Conservation (phyloP, 1,140 invertebrate species). For the Heterodera schachtii region DNA sequence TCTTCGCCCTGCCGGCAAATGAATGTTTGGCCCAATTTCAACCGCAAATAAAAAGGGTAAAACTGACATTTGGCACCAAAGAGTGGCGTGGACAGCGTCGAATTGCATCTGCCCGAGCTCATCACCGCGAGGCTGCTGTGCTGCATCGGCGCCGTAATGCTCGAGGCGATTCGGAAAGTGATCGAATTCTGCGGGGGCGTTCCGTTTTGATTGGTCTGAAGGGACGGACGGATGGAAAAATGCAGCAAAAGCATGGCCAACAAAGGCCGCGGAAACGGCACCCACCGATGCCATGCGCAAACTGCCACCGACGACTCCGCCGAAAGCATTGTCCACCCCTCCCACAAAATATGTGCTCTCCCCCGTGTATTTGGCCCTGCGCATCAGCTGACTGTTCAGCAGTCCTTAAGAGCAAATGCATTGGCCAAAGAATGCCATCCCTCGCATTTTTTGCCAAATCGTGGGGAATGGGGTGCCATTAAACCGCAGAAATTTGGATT, state of each 20-base stretch:
- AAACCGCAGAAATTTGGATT: too few species aligned
- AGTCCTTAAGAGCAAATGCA: slow-evolving; percentile 32
- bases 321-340: slow-evolving; percentile 6
- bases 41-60: background rate
- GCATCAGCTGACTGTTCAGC: slow-evolving; percentile 49
- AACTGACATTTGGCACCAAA: background rate
- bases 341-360: slow-evolving; percentile 24
- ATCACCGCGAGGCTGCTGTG: slow-evolving; percentile 8
- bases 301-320: background rate
- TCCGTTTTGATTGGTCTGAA: background rate
- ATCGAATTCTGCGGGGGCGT: slow-evolving; percentile 10
- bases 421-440: background rate
- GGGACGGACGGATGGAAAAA: too few species aligned
- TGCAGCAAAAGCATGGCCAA: background rate
- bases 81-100: slow-evolving; percentile 8
- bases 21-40: background rate
- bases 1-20: background rate
- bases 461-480: too few species aligned
- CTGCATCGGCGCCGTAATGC: background rate
- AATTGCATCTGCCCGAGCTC: slow-evolving; percentile 22
- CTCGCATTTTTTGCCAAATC: too few species aligned
- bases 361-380: slow-evolving; percentile 36
- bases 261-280: background rate
- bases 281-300: background rate
- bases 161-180: background rate